Evolutionary conservation across 2,888 invertebrate genomes (phyloP).

Genomic region (Archaeoteleia sp.): DNA sequence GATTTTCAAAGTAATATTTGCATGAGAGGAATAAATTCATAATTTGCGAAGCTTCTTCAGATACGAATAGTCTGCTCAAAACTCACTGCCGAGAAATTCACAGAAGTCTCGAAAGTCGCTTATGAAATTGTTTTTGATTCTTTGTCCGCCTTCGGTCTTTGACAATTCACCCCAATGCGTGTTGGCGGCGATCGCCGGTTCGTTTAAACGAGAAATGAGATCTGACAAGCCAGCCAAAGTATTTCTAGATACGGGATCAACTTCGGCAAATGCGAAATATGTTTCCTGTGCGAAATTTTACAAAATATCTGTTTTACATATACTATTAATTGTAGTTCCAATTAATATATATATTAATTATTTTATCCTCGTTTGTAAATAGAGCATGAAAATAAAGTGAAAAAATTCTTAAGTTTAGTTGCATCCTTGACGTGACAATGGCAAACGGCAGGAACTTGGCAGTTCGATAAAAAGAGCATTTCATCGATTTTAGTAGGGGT

Average conservation of each 20-base stretch:
- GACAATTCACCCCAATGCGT: conserved; percentile 78
- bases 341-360: no score
- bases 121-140: conserved; percentile 77
- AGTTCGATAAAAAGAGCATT: conserved; percentile 30
- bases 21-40: no score
- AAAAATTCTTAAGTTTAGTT: no score
- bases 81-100: conserved; percentile 76
- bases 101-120: conserved; percentile 78
- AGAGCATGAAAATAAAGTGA: no score
- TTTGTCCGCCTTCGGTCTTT: conserved; percentile 74
- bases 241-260: conserved; percentile 65
- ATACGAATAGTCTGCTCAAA: neutral
- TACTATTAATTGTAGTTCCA: no score
- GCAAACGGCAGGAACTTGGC: conserved; percentile 18
- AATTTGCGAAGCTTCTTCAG: no score
- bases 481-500: conserved; percentile 14
- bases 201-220: conserved; percentile 69
- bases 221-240: conserved; percentile 67
- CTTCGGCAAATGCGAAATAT: conserved; percentile 70
- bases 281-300: no score
- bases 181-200: conserved; percentile 75
- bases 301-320: no score
- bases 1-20: no score
- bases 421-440: no score
- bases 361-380: no score